Percentiles rank a stretch among this genome's conserved stretches.
Evolutionary conservation across 2,113 vertebrate species (phyloP).

Genomic region (Myotis brandtii): DNA sequence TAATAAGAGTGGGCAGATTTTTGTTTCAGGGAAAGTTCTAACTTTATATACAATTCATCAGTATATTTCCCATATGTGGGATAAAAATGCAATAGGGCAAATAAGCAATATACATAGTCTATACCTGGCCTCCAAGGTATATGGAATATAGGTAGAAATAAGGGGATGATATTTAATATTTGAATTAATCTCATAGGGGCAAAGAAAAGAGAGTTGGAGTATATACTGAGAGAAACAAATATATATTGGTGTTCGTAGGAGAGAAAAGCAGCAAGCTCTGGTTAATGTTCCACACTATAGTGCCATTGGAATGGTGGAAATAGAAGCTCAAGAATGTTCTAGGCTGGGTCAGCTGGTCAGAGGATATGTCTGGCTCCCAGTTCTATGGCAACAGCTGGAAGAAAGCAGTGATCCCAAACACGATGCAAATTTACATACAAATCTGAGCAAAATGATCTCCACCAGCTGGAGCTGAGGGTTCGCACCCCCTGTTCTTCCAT

Average conservation of each 20-base stretch:
- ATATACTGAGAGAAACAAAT: neutral
- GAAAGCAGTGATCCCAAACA: conserved; percentile 18
- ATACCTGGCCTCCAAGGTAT: neutral
- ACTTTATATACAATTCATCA: conserved; percentile 12
- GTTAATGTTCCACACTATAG: neutral
- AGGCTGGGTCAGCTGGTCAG: neutral
- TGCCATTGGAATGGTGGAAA: neutral
- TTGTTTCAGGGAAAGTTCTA: conserved; percentile 7
- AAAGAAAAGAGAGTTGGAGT: neutral
- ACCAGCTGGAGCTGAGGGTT: neutral
- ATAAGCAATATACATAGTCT: neutral
- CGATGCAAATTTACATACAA: conserved; percentile 44
- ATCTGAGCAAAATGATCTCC: conserved; percentile 38
- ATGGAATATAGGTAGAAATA: neutral
- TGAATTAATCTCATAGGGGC: neutral
- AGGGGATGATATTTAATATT: neutral
- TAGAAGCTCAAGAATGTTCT: neutral
- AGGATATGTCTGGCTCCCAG: neutral
- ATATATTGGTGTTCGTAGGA: neutral
- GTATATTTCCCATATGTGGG: neutral
- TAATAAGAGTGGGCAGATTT: neutral
- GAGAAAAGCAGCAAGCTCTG: neutral
- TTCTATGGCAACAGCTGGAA: neutral
- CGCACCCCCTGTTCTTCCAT: neutral
- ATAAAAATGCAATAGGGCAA: neutral